A percentile compares a stretch with the other conserved stretches of the same genome.
phyloP scores from a whole-genome alignment of 2,888 invertebrate species.

The Marasmarcha lunaedactyla region DNA sequence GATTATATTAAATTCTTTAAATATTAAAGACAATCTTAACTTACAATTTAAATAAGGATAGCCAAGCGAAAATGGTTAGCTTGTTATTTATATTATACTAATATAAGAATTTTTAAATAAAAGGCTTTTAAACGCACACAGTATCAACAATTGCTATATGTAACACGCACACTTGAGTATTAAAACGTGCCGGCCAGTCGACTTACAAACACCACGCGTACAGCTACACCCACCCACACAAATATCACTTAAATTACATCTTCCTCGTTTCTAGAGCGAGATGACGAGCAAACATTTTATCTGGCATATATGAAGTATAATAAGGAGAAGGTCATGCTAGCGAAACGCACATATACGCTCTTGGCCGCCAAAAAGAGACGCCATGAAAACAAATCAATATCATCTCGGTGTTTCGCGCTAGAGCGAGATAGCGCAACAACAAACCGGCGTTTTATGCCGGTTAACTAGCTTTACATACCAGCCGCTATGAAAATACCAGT shows the following conservation, averaged over 20 bases:
- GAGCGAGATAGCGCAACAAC: constrained; percentile 64
- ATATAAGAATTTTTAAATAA: too few relatives aligned
- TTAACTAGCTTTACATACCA: constrained; percentile 26
- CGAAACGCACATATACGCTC: constrained; percentile 42
- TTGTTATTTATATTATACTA: too few relatives aligned
- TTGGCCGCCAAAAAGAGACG: constrained; percentile 54
- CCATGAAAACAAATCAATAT: constrained; percentile 72
- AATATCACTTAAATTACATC: constrained; percentile 28
- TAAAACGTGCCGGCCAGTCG: constrained; percentile 25
- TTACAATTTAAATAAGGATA: too few relatives aligned
- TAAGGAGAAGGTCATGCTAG: constrained; percentile 57
- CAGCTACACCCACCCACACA: constrained; percentile 14
- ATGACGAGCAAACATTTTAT: constrained; percentile 63
- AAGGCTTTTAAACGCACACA: not conserved
- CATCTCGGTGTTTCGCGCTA: constrained; percentile 50
- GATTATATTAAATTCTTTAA: too few relatives aligned
- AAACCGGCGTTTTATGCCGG: constrained; percentile 62
- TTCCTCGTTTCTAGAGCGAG: constrained; percentile 50
- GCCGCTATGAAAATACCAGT: constrained; percentile 26
- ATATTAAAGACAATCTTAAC: too few relatives aligned
- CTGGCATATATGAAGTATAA: constrained; percentile 47
- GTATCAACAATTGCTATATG: constrained; percentile 20
- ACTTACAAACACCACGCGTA: constrained; percentile 1
- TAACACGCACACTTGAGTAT: constrained; percentile 21
- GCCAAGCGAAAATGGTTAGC: too few relatives aligned